Conservation (phyloP, 1,140 invertebrate genomes). For the Galleria mellonella region DNA sequence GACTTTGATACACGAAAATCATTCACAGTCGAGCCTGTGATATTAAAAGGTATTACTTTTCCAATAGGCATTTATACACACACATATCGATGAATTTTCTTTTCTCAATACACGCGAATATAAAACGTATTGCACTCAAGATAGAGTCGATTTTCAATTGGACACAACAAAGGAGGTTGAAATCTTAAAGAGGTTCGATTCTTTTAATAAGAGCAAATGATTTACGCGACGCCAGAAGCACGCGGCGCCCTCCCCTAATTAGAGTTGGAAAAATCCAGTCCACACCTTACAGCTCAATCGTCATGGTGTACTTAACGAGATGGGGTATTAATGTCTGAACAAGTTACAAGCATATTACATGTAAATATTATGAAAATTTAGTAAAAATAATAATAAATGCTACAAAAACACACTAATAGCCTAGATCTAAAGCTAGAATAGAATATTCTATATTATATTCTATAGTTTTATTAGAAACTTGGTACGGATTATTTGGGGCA, state of each 20-base stretch:
- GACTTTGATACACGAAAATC: constrained; percentile 12
- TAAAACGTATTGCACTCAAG: no score
- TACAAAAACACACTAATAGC: no score
- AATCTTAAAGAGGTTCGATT: constrained; percentile 27
- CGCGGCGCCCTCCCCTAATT: constrained; percentile 22
- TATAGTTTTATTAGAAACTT: no score
- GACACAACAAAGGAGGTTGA: constrained; percentile 1
- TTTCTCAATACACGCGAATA: no score
- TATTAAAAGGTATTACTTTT: constrained; percentile 21
- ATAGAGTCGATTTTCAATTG: no score
- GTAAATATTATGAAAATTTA: no score
- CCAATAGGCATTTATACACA: constrained; percentile 12
- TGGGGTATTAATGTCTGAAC: constrained; percentile 7
- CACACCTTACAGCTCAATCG: constrained; percentile 3
- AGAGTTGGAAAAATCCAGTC: constrained; percentile 25
- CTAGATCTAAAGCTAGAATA: no score
- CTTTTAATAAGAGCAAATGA: constrained; percentile 31
- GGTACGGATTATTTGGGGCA: no score
- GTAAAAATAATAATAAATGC: no score
- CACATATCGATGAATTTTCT: constrained; percentile 6
- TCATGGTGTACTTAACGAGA: neutral
- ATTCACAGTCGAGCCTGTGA: constrained; percentile 16
- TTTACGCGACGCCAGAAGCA: constrained; percentile 26
- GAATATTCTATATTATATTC: no score
- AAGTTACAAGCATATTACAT: no score